Evolutionary conservation across 1,140 invertebrate species (phyloP), one percentile per base, ranked within the genome.

Genomic region (Zaprionus ornatus): DNA sequence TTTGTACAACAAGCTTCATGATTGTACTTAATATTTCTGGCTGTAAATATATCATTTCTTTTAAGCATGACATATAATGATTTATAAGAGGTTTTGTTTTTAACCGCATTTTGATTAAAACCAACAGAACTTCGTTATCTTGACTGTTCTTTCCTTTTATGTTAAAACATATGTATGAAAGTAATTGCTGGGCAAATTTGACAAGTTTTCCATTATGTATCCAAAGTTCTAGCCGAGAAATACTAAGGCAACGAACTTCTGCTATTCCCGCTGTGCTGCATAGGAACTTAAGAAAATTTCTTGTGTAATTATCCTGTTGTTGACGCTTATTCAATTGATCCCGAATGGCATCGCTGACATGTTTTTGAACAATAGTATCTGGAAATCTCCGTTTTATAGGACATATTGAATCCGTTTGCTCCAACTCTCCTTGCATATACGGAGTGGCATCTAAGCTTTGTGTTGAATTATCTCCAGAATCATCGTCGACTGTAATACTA

Each of bases 191-290:
- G 1, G 98, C 98, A 9, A 96, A 95, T 85, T 97, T 95, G 92
- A 97, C 96, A 48, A 98, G 92, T 94, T 99, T 99, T 35, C 98
- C 98, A 93, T 99, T 99, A 87, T 99, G 98, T 27, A 99, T 93
- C 98, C 98, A 99, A 70, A 96, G 95, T 93, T 99, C 98, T 1
- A 99, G 93, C 23, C 96, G 95, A 13, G 96, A 95, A 9, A 97
- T 95, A 9, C 97, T 96, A 52, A 98, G 95, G 57, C 96, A 94
- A 27, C 98, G 94, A 50, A 95, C 95, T 92, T 98, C 97, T 1
- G 95, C 95, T 65, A 98, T 95, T 0, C 98, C 98, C 79, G 97
- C 97, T 0, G 97, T 95, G 0, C 96, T 95, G 1, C 97, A 96
- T 21, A 99, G 93, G 50, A 99, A 94, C 71, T 96, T 96, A 0